A percentile compares a stretch with the other conserved stretches of the same genome.
Conservation (phyloP, 1,140 invertebrate genomes). For the Nasonia vitripennis region DNA sequence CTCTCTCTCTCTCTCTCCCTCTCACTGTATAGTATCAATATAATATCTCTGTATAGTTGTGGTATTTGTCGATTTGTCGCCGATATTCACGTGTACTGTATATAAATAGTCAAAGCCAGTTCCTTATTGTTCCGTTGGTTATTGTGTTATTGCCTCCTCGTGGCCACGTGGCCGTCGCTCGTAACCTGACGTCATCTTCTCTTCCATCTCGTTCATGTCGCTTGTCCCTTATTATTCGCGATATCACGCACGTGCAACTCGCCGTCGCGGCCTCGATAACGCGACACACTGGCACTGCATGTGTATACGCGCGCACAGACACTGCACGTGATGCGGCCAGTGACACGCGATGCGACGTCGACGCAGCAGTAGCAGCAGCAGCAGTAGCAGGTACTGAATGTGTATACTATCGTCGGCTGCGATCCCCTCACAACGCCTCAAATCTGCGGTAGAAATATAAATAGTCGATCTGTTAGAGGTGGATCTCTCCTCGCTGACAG, state of each 20-base stretch:
- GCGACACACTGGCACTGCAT: not conserved
- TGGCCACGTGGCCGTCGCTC: not conserved
- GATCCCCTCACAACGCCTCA: not conserved
- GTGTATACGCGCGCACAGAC: no score
- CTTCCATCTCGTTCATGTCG: not conserved
- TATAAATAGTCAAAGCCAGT: not conserved
- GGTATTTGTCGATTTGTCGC: no score
- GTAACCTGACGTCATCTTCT: not conserved
- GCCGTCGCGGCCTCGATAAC: no score
- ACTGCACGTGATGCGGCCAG: not conserved
- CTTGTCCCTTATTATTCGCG: not conserved
- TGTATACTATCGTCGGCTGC: not conserved
- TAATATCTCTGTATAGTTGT: not conserved
- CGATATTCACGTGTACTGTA: no score
- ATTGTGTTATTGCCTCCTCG: not conserved
- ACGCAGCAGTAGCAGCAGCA: not conserved
- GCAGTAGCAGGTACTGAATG: not conserved
- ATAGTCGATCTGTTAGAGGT: not conserved
- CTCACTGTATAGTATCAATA: not conserved
- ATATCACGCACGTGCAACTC: not conserved
- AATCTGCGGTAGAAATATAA: not conserved
- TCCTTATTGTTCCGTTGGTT: conserved; percentile 17
- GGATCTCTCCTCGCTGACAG: not conserved
- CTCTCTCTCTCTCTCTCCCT: not conserved
- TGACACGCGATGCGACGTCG: not conserved